Base-by-base conservation (phyloP, 2,797 vertebrate genomes). In the Microchirus variegatus region DNA sequence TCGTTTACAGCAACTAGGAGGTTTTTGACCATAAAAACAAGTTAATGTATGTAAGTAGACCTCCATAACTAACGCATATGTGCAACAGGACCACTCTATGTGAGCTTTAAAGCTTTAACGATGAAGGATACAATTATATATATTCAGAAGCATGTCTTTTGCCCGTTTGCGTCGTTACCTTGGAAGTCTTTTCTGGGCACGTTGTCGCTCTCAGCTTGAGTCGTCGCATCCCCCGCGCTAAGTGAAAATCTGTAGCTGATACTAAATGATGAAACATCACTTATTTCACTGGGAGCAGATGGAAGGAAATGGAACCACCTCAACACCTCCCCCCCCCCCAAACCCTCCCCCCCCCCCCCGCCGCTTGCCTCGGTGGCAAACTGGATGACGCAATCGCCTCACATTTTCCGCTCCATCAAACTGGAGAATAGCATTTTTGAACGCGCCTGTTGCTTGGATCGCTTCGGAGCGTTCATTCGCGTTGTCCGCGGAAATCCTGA, bases 351-450 rank as follows among this genome's bases (percentile, higher is more conserved):
- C n/a, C n/a, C n/a, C n/a, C n/a, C n/a, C n/a, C n/a, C n/a, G n/a
- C 73, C 70, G 74, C 78, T 81, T 64, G n/a, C n/a, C n/a, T n/a
- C n/a, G 75, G 61, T 60, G 73, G 73, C 45, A 70, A 87, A 76
- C n/a, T 41, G 61, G 45, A 76, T 86, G 85, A 79, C 76, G 69
- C 82, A 74, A 81, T 79, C 6, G 22, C 46, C 37, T 53, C 16
- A 1, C 46, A 73, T 87, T 80, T 82, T 77, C 80, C 59, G 81
- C 83, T 83, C 73, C 69, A 59, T 81, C 73, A 79, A 53, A 73
- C 77, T 58, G 71, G 66, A 77, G 62, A 52, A 41, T 40, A 74
- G 41, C 47, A 13, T 72, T 72, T 75, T 72, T 75, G 62, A 87
- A 64, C 61, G 49, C 40, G 66, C 63, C 78, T 51, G 47, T 75